Base-by-base conservation (phyloP, 2,888 invertebrate genomes). In the Acanthosepion pharaonis region DNA sequence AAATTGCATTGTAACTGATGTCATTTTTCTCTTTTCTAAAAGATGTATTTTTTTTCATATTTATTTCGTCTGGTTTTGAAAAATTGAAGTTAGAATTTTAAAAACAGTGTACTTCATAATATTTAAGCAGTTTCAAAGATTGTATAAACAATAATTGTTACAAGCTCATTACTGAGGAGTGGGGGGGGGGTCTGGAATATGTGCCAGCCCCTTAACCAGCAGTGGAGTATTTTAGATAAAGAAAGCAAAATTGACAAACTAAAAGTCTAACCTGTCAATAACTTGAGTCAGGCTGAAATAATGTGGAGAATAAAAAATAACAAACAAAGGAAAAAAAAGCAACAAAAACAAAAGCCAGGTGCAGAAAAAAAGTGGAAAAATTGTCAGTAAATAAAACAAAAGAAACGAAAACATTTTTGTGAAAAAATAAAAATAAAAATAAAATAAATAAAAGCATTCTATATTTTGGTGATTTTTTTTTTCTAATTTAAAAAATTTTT, bases 241-340 rank as follows among this genome's bases (percentile, higher is more conserved):
- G 51, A 93, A 93, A 93, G 53, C 51, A 93, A 93, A 53, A 59
- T 59, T 20, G 59, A 59, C 59, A 59, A n/a, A 93, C n/a, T 51
- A 51, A 93, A 93, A n/a, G 49, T 53, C 94, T 94, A 55, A 94
- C 94, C 94, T 94, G 53, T 94, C 94, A 33, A 55, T 28, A 55
- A 94, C 55, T 55, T 94, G 64, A 18, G 94, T 64, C 51, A 94
- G 28, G 64, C 94, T 94, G 94, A 94, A 94, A 94, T 5, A 94
- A 48, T 55, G 15, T 20, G 92, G 28, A 92, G 92, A 92, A 92
- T n/a, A 78, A 78, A n/a, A 78, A 78, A 78, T 78, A 78, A 78
- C n/a, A 78, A 78, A n/a, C n/a, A 11, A n/a, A n/a, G n/a, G 0
- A 78, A 9, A 48, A 93, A n/a, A 2, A 5, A 49, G 6, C 28